Evolutionary conservation across 2,888 invertebrate species (phyloP), one percentile per base, ranked within the genome.

Genomic region (Papilio protenor): DNA sequence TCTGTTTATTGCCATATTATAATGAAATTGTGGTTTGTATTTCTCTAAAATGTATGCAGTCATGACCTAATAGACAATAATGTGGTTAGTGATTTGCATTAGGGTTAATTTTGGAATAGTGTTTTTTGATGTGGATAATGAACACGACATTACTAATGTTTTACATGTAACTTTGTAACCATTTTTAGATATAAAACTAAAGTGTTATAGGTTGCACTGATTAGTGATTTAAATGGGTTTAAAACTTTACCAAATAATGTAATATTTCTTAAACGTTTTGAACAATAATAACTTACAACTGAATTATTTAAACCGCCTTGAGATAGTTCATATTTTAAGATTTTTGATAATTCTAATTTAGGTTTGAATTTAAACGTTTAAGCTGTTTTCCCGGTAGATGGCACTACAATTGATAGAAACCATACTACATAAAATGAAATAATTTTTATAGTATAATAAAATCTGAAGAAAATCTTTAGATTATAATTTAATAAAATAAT

Each of bases 21-120:
- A 64, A 78, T 82, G 79, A 80, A 77, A 81, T 81, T 82, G 16
- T 86, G 83, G 85, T 84, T 83, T 82, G 82, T 82, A 84, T 87
- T 86, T 89, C 91, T 88, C 87, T 85, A 86, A 90, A 90, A 89
- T 89, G 87, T 88, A 83, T 84, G 84, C 81, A 86, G 82, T 84
- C 86, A 85, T 91, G 90, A 90, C 89, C 88, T 88, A 88, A 84
- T 89, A 88, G 89, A 89, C 88, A 89, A 87, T 90, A 91, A 89
- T 85, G 85, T 79, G 88, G 86, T 89, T 87, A 86, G 82, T 81
- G 85, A 83, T 80, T 84, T 86, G 87, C 86, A 88, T 87, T 87
- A 85, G 83, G 84, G 88, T 86, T 87, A 87, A 88, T 90, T 89
- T 89, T 88, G 85, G 83, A 85, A 85, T 85, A 86, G 87, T 85